Conservation (phyloP, 2,888 invertebrate genomes). For the Pegoplata infirma region DNA sequence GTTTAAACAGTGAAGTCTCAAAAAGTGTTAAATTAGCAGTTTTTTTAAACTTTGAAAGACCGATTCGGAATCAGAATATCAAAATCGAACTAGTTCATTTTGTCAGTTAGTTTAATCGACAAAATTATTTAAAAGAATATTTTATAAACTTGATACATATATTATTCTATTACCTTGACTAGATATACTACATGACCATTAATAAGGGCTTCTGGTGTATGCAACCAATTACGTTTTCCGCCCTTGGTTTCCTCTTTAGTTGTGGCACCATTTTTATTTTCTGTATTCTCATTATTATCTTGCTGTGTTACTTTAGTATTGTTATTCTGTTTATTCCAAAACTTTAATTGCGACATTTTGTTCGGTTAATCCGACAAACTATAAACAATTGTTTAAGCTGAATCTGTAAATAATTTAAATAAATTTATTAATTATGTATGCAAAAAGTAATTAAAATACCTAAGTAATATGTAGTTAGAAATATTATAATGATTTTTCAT, state of each 20-base stretch:
- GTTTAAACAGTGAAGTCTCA: too few relatives aligned
- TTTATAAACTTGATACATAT: not conserved
- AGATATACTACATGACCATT: slow-evolving; percentile 98
- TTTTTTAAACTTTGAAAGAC: too few relatives aligned
- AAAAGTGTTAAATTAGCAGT: too few relatives aligned
- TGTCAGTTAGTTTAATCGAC: slow-evolving; percentile 79
- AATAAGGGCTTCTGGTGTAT: slow-evolving; percentile 94
- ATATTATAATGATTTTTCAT: not conserved
- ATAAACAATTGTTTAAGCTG: not conserved
- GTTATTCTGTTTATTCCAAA: slow-evolving; percentile 82
- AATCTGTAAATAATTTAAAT: slow-evolving; percentile 29
- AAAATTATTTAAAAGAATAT: not conserved
- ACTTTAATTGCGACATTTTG: slow-evolving; percentile 82
- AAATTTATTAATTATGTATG: not conserved
- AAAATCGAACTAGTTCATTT: not conserved
- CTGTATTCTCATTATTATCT: slow-evolving; percentile 57
- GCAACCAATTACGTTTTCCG: slow-evolving; percentile 89
- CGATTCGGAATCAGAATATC: too few relatives aligned
- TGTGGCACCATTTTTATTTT: slow-evolving; percentile 76
- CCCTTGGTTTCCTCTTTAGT: slow-evolving; percentile 78
- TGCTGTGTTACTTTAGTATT: slow-evolving; percentile 78
- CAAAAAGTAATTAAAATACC: not conserved
- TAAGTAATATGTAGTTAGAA: too few relatives aligned
- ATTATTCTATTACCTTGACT: slow-evolving; percentile 92
- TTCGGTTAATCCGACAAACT: slow-evolving; percentile 11